Evolutionary conservation across 2,113 vertebrate genomes (phyloP), one percentile per base, ranked within the genome.

Genomic region (Acrocephalus arundinaceus): DNA sequence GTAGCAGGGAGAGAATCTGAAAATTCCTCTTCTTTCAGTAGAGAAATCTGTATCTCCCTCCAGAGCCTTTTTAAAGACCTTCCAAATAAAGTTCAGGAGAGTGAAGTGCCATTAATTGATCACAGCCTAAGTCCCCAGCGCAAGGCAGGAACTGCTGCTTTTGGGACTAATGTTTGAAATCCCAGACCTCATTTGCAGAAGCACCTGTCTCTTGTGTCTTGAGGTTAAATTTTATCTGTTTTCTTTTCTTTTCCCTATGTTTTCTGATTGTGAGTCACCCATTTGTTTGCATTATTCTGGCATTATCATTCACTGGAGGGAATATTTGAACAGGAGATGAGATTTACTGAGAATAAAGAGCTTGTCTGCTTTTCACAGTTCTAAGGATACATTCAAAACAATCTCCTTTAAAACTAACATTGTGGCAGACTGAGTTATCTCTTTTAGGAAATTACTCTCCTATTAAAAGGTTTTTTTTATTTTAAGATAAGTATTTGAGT

Each of bases 31-130:
- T 81, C 88, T 93, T 92, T 90, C 75, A 45, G 39, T 37, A 80
- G 46, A 87, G 20, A 70, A 87, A 91, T 85, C 68, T 80, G 5
- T 93, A 46, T 86, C 65, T 93, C 45, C 35, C 87, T 90, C 79
- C 85, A 92, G 65, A 94, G 75, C 20, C 52, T 87, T 81, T 96
- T 93, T 22, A 63, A 96, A 96, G 45, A 73, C 31, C 23, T 79
- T 87, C 39, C 48, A 70, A 93, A 93, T 88, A 78, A 63, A 90
- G 20, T 61, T 81, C 57, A 39, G 37, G 75, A 84, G 59, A 52
- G 48, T 63, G 80, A 90, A 93, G 72, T 92, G 57, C 39, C 28
- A 24, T 94, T 79, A 90, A 68, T 96, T 96, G 95, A 96, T 91
- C 82, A 86, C n/a, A 68, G 17, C 12, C 46, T 7, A 41, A 68